Conservation (phyloP, 2,888 invertebrate genomes). For the Anarsia innoxiella region DNA sequence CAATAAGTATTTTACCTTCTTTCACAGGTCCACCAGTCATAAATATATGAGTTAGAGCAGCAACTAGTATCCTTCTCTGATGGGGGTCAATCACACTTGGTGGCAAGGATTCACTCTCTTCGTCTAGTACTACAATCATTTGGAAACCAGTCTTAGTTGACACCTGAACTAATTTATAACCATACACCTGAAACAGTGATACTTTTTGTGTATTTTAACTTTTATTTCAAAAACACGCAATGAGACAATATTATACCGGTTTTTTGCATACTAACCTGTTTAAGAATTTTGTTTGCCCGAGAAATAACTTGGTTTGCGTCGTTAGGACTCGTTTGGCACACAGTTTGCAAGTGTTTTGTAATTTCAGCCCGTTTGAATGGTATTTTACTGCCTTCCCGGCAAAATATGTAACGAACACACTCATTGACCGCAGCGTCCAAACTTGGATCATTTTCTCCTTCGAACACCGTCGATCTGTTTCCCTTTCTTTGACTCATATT, state of each 20-base stretch:
- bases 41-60: conserved; percentile 67
- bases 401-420: conserved; percentile 53
- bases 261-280: conserved; percentile 33
- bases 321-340: conserved; percentile 33
- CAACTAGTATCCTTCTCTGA: conserved; percentile 50
- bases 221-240: background rate
- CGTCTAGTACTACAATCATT: conserved; percentile 43
- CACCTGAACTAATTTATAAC: conserved; percentile 60
- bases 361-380: conserved; percentile 56
- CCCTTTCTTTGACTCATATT: conserved; percentile 35
- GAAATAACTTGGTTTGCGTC: conserved; percentile 35
- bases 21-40: conserved; percentile 66
- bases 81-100: conserved; percentile 30
- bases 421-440: conserved; percentile 39
- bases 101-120: conserved; percentile 36
- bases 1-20: no score
- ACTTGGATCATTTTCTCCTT: conserved; percentile 20
- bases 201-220: conserved; percentile 1
- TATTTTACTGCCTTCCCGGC: conserved; percentile 56
- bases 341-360: conserved; percentile 38
- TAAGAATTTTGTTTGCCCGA: conserved; percentile 44
- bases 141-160: conserved; percentile 39
- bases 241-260: background rate
- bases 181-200: conserved; percentile 55
- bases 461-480: conserved; percentile 23